Conservation (phyloP, 2,113 vertebrate species). For the Saccopteryx leptura region DNA sequence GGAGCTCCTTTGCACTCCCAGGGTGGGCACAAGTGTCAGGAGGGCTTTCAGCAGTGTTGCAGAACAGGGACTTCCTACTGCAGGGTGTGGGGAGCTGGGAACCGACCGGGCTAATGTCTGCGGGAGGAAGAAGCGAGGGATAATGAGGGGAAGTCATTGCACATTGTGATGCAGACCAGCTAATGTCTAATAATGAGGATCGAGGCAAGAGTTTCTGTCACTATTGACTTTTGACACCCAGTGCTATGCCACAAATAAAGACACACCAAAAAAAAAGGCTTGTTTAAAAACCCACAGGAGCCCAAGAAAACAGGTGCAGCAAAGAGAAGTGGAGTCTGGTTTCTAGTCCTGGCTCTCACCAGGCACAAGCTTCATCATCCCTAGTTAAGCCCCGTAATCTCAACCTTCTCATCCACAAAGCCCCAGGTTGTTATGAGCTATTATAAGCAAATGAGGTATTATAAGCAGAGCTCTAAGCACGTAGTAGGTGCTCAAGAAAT, state of each 20-base stretch:
- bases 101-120: not conserved
- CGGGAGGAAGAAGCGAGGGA: not conserved
- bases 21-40: not conserved
- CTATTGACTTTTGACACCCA: not conserved
- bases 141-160: not conserved
- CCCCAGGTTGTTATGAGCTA: not conserved
- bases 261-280: not conserved
- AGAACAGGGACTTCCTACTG: not conserved
- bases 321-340: not conserved
- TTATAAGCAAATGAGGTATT: not conserved
- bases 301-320: not conserved
- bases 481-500: not conserved
- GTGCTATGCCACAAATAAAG: not conserved
- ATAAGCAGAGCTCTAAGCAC: not conserved
- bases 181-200: not conserved
- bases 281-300: not conserved
- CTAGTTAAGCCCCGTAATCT: not conserved
- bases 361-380: rapidly evolving
- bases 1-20: not conserved
- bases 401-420: not conserved
- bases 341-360: not conserved
- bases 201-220: not conserved
- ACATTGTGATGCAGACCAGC: not conserved
- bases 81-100: not conserved
- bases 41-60: not conserved